Base-by-base conservation (phyloP, 2,113 vertebrate species). In the Hippocampus zosterae region DNA sequence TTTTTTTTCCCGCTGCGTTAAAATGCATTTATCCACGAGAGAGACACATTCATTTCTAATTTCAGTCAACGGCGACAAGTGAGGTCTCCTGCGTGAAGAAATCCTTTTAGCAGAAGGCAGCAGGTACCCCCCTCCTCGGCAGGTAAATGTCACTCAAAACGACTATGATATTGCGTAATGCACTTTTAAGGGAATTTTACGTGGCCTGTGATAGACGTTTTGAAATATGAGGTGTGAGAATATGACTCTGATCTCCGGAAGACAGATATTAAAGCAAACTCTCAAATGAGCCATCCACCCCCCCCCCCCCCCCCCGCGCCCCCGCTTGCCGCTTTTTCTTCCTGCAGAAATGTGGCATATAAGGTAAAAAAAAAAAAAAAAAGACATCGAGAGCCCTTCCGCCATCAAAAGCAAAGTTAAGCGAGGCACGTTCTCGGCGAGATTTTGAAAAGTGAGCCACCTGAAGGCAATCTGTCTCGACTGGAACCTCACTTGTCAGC, bases 231-330 rank as follows among this genome's bases (percentile, higher is more conserved):
- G 76, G 83, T 86, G 78, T 87, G 84, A 82, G 79, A 81, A 82
- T 76, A 70, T 89, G 85, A 89, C 86, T 92, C 80, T 91, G 90
- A 92, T 92, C 90, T 91, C 77, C 56, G 85, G 84, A 80, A 90
- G 88, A 82, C 84, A 64, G 79, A 87, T 91, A 90, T 91, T 91
- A 91, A 90, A 91, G 90, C 76, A 85, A 88, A 86, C 76, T 83
- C 86, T 85, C 86, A 85, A 87, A 88, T 87, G 84, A 88, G 70
- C 62, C 71, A 60, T 19, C n/a, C 23, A 59, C 72, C 71, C 33
- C 21, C 25, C 61, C 23, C 61, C 72, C 71, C 33, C 21, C 25
- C 61, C 46, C 4, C 23, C 37, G n/a, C 52, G 19, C 61, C 46
- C 15, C 21, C 37, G n/a, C 60, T 69, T 64, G 3, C 23, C 37